Percentiles rank a stretch among this genome's conserved stretches.
These are phyloP conservation scores for Eudasyphora cyanicolor DNA, from an alignment of 2,888 invertebrate species.

Conservation along the genomic window DNA sequence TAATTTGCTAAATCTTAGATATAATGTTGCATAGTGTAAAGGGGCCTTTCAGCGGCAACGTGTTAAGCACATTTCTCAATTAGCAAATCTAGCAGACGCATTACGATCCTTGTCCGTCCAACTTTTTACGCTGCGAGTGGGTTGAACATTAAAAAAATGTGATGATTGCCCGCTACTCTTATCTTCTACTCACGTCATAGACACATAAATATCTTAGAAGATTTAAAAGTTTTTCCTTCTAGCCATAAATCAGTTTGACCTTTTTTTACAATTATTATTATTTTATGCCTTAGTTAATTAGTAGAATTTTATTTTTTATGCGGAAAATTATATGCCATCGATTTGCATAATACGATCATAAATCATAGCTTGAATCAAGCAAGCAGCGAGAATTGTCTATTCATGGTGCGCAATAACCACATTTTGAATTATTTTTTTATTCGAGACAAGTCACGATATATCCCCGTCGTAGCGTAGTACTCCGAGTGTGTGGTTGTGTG, in stretches of 20 bases:
- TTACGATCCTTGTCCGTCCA: no score
- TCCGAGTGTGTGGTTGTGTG: neutral
- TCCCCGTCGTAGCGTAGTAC: neutral
- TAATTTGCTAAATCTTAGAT: no score
- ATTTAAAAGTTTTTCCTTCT: neutral
- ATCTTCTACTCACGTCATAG: neutral
- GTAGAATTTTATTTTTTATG: neutral
- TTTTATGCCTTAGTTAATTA: neutral
- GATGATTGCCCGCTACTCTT: neutral
- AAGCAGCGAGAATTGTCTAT: neutral
- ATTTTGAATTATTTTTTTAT: slow-evolving; percentile 46
- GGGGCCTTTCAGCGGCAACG: no score
- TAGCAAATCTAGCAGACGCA: no score
- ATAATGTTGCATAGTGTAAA: no score
- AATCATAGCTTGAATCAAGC: neutral
- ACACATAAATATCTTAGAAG: neutral
- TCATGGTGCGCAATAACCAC: slow-evolving; percentile 42
- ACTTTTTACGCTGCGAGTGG: no score
- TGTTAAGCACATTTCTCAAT: no score
- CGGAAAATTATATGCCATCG: neutral
- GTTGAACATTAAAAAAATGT: neutral
- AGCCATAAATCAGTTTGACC: neutral
- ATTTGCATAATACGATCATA: slow-evolving; percentile 20
- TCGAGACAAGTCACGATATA: slow-evolving; percentile 52
- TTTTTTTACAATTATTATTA: neutral